Evolutionary conservation across 2,797 vertebrate genomes (phyloP), one percentile per base, ranked within the genome.

Genomic region (Antennarius maculatus): DNA sequence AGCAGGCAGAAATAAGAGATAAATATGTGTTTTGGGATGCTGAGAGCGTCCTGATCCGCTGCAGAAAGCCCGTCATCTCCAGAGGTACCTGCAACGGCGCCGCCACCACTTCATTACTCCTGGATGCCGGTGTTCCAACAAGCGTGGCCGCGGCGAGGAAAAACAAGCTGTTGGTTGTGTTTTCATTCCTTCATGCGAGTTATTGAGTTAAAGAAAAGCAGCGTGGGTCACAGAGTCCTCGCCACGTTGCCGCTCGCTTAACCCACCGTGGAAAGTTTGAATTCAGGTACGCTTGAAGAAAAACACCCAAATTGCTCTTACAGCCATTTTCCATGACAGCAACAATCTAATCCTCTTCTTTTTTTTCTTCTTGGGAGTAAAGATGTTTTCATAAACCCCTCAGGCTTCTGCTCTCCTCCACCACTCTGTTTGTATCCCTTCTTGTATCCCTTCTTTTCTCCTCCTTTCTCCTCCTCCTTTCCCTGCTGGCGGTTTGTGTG

Each of bases 321-420:
- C 74, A 80, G 81, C 62, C 75, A 69, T 87, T 91, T 88, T 88
- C 89, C 87, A 88, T 86, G 83, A 86, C 85, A 87, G 77, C 70
- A 82, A 79, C 84, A 70, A 84, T 85, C 76, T 84, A 85, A 88
- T 85, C 86, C 79, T 71, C 5, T 5, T 70, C 54, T 49, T 2
- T 23, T 2, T 23, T 23, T 23, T 23, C 23, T 43, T 66, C 76
- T 80, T 80, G 67, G 65, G 69, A 67, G 64, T 2, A 68, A 75
- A 81, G 79, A 82, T 87, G 84, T 88, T 86, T 89, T 85, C 53
- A 86, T 83, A 88, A 87, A 85, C 77, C 86, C 85, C 76, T 85
- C 61, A 5, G 78, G 83, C 73, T 73, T 87, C 76, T 79, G 59
- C 37, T 82, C 77, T 77, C 83, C 84, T 84, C 64, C 15, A 80